Evolutionary conservation across 2,113 vertebrate genomes (phyloP), one percentile per base, ranked within the genome.

Genomic region (Cercopithecus mona): DNA sequence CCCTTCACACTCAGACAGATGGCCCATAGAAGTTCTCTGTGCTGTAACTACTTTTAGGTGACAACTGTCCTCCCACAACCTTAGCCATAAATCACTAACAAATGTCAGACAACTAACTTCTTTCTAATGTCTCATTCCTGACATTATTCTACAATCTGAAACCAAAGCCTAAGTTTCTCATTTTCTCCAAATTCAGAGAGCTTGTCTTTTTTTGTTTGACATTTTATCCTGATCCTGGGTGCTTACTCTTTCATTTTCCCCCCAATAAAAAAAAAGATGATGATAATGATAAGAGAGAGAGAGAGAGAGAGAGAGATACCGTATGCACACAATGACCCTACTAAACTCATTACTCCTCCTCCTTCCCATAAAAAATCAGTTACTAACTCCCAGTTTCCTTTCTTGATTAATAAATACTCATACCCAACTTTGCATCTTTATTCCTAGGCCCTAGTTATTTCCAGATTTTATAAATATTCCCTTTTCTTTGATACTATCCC

Each of bases 161-260:
- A 86, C 82, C 12, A 8, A 85, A 94, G 61, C 57, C 45, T 52
- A 45, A 55, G 20, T 68, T 83, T 83, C 85, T 91, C 81, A 72
- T 94, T 94, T 94, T 93, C 89, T 97, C 89, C 79, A 96, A 96
- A 96, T 76, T 89, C 93, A 96, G 89, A 96, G 93, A 92, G 59
- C 73, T 93, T 75, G 3, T 97, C 92, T 97, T 93, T 87, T 70
- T 83, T 87, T 96, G 94, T 87, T 87, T 96, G 94, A 93, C 92
- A 97, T 95, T 94, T 97, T 84, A 89, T 96, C 87, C 64, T 45
- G n/a, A 50, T 73, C 68, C 20, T 12, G 61, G 22, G 25, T 70
- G 66, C 43, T 66, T 38, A 57, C 48, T 94, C 35, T 55, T 85
- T 81, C 8, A 40, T 80, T 38, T 55, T 78, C 20, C n/a, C 35